Conservation (phyloP, 2,797 vertebrate genomes). For the Alosa sapidissima region DNA sequence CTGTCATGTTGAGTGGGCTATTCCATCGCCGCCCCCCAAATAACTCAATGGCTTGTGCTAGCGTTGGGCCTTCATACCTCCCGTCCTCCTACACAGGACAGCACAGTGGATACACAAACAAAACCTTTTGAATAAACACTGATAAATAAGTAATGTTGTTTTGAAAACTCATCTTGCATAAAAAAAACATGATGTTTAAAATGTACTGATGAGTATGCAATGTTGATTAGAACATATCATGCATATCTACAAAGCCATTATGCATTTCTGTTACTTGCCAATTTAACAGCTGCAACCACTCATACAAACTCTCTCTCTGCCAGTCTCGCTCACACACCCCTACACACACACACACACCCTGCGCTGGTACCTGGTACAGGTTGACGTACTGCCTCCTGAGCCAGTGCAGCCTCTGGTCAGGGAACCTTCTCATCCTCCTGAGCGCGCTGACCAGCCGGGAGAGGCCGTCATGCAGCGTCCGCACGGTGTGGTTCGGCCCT, state of each 20-base stretch:
- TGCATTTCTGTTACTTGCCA: background rate
- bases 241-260: background rate
- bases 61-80: constrained; percentile 90
- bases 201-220: background rate
- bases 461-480: constrained; percentile 86
- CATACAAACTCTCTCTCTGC: background rate
- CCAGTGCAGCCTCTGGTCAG: constrained; percentile 96
- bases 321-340: background rate
- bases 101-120: background rate
- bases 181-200: background rate
- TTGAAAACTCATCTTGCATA: too few relatives aligned
- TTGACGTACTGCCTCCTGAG: constrained; percentile 93
- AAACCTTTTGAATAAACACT: background rate
- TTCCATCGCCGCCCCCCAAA: constrained; percentile 97
- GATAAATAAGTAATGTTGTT: too few relatives aligned
- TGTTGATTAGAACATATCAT: background rate
- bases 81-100: constrained; percentile 82
- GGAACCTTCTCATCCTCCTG: constrained; percentile 89
- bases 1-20: constrained; percentile 70
- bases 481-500: constrained; percentile 89
- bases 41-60: constrained; percentile 93
- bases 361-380: constrained; percentile 88
- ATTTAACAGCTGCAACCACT: background rate
- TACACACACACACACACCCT: background rate
- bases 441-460: constrained; percentile 85